Percentiles rank a stretch among this genome's conserved stretches.
Conservation (phyloP, 2,113 vertebrate species). For the Aspiorhynchus laticeps region DNA sequence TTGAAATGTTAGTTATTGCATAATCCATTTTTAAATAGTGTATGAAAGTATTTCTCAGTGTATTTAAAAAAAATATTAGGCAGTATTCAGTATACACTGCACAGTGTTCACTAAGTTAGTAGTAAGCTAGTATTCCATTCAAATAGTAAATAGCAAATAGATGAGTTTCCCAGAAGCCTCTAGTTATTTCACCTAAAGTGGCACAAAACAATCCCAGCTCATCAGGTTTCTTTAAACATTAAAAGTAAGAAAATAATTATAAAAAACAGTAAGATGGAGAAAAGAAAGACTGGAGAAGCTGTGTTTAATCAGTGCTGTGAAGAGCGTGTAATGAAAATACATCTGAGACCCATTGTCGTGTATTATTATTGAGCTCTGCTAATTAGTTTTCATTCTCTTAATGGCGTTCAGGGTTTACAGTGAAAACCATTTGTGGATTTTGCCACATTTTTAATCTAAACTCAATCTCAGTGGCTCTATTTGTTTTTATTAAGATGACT, state of each 20-base stretch:
- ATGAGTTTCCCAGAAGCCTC: neutral
- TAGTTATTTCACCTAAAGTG: neutral
- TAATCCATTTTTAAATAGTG: neutral
- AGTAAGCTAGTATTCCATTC: neutral
- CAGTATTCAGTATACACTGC: neutral
- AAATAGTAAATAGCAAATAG: neutral
- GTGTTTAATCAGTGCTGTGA: neutral
- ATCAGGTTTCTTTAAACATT: neutral
- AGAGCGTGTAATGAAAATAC: neutral
- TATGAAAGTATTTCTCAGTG: neutral
- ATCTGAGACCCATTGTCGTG: neutral
- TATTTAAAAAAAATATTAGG: neutral
- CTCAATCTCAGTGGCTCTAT: neutral
- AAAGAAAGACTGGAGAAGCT: neutral
- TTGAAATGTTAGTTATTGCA: neutral
- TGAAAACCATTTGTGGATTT: neutral
- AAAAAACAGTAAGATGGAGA: neutral
- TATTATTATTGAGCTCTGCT: constrained; percentile 12
- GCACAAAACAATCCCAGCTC: neutral
- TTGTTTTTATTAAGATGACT: neutral
- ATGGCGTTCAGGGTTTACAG: neutral
- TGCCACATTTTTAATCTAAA: neutral
- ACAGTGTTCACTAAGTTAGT: neutral
- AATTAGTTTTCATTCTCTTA: neutral
- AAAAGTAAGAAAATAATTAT: neutral